Conservation (phyloP, 2,113 vertebrate species). For the Antennarius striatus region DNA sequence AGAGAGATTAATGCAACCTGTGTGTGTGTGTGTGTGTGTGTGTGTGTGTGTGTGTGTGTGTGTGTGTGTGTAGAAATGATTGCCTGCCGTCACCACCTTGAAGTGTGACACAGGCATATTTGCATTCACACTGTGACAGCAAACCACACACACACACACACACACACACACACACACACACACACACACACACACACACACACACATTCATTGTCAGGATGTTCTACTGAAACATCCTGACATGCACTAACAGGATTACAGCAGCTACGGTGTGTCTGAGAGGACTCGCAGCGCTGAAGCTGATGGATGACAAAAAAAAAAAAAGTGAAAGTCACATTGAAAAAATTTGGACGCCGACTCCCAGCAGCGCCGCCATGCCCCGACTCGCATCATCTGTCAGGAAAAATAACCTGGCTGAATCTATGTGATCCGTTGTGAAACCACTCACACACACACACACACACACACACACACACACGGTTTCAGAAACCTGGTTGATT, state of each 20-base stretch:
- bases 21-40: conserved; percentile 28
- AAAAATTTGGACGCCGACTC: not conserved
- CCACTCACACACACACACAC: too few species aligned
- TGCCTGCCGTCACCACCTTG: conserved; percentile 23
- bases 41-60: conserved; percentile 23
- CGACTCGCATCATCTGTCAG: not conserved
- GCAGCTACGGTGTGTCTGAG: not conserved
- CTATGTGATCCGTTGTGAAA: too few species aligned
- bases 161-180: conserved; percentile 11
- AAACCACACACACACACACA: conserved; percentile 9
- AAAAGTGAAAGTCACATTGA: conserved; percentile 31
- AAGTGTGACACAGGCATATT: conserved; percentile 31
- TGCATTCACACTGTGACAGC: conserved; percentile 18
- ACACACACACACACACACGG: too few species aligned
- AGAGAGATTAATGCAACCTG: conserved; percentile 42
- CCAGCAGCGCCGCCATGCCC: too few species aligned
- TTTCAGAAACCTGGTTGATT: too few species aligned
- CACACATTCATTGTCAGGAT: conserved; percentile 10
- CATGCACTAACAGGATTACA: conserved; percentile 55
- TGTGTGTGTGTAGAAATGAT: conserved; percentile 24
- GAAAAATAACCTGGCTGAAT: not conserved
- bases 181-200: conserved; percentile 2
- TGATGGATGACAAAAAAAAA: not conserved
- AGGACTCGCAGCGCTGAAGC: not conserved
- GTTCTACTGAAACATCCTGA: conserved; percentile 17